Percentiles rank a stretch among this genome's conserved stretches.
phyloP scores from a whole-genome alignment of 2,113 vertebrate species.

The Pedionomus torquatus region DNA sequence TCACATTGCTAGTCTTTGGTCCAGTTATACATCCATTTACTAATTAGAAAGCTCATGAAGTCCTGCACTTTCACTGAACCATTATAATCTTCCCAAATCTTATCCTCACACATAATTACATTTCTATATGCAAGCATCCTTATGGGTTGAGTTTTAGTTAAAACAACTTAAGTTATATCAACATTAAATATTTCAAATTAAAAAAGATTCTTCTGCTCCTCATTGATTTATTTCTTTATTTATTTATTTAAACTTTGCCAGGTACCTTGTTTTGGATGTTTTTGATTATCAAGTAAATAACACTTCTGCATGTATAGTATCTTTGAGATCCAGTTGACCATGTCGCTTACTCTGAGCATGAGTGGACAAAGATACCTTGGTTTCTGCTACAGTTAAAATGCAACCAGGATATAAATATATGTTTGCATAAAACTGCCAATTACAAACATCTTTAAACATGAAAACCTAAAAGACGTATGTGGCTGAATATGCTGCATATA shows the following conservation, averaged over 20 bases:
- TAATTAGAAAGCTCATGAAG: background rate
- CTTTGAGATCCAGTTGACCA: background rate
- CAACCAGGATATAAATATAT: background rate
- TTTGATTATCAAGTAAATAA: background rate
- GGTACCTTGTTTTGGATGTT: background rate
- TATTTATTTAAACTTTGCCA: background rate
- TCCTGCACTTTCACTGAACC: background rate
- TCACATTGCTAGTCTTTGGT: background rate
- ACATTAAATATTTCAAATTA: background rate
- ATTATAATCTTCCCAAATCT: background rate
- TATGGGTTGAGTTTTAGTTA: background rate
- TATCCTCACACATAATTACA: background rate
- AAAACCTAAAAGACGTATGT: background rate
- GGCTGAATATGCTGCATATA: background rate
- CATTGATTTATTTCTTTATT: too few relatives aligned
- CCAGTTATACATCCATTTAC: background rate
- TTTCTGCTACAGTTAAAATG: background rate
- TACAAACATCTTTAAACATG: background rate
- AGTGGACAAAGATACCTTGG: background rate
- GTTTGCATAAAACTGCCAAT: background rate
- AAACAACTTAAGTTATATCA: rapidly evolving
- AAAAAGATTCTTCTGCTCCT: background rate
- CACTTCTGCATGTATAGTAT: background rate
- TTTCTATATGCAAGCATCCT: background rate
- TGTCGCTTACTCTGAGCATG: background rate